A percentile compares a stretch with the other conserved stretches of the same genome.
phyloP scores from a whole-genome alignment of 2,888 invertebrate genomes.

The Psylliodes chrysocephalus region DNA sequence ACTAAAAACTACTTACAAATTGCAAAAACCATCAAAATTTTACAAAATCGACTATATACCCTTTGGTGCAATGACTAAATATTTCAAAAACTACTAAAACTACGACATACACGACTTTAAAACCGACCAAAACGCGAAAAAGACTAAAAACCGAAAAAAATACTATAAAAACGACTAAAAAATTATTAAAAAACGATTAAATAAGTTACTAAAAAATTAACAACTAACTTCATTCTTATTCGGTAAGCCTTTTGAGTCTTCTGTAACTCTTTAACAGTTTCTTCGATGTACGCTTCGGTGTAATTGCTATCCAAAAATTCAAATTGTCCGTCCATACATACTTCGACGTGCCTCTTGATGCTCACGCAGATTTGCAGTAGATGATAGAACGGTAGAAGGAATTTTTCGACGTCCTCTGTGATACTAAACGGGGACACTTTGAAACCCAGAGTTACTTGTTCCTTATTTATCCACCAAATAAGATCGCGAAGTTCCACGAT shows the following conservation, averaged over 20 bases:
- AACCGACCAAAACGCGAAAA: no score
- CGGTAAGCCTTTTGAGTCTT: conserved; percentile 83
- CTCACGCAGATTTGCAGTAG: conserved; percentile 75
- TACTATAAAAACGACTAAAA: no score
- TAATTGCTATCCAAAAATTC: conserved; percentile 81
- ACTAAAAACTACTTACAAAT: no score
- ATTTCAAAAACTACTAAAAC: no score
- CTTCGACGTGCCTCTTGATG: conserved; percentile 84
- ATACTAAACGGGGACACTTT: conserved; percentile 80
- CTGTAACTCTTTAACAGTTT: conserved; percentile 81
- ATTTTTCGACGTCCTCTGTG: conserved; percentile 80
- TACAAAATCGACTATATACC: no score
- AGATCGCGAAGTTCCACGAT: conserved; percentile 80
- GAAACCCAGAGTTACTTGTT: conserved; percentile 88
- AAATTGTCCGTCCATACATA: conserved; percentile 95
- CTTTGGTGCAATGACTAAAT: no score
- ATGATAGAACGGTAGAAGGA: conserved; percentile 76
- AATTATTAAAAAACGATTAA: neutral
- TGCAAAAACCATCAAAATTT: no score
- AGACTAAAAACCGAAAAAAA: no score
- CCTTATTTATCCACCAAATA: conserved; percentile 88
- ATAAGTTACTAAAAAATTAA: no score
- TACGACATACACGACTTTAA: no score
- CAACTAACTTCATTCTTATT: conserved; percentile 70
- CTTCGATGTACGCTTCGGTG: conserved; percentile 84